Evolutionary conservation across 1,140 invertebrate genomes (phyloP).

Genomic region (Drosophila albomicans): DNA sequence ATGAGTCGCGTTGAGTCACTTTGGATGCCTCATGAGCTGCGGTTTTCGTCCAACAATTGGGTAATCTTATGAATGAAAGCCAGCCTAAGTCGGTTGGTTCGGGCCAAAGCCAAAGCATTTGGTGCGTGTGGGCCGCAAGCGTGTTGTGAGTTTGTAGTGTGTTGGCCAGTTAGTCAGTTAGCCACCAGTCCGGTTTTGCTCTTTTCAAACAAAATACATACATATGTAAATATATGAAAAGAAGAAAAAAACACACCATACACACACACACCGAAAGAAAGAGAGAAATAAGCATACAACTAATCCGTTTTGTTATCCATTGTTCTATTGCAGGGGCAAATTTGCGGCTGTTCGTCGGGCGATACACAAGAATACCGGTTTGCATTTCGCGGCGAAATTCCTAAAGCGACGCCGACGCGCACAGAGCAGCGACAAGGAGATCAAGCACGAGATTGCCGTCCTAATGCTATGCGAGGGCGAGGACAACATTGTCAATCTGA

Average conservation of each 20-base stretch:
- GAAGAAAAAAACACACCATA: neutral
- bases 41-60: conserved; percentile 36
- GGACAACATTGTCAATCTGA: conserved; percentile 92
- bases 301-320: conserved; percentile 28
- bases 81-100: too few relatives aligned
- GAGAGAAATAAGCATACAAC: conserved; percentile 1
- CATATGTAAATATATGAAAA: too few relatives aligned
- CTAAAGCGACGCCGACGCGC: conserved; percentile 94
- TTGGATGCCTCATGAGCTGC: conserved; percentile 28
- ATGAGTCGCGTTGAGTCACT: conserved; percentile 44
- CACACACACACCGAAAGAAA: neutral
- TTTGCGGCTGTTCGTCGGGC: conserved; percentile 97
- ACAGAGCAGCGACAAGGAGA: conserved; percentile 92
- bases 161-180: conserved; percentile 24
- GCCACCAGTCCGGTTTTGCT: conserved; percentile 10
- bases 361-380: conserved; percentile 92
- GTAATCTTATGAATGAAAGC: conserved; percentile 55
- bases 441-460: conserved; percentile 96
- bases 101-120: neutral
- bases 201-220: neutral
- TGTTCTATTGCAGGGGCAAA: conserved; percentile 91
- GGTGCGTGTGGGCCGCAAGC: conserved; percentile 36
- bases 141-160: conserved; percentile 8
- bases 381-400: conserved; percentile 97
- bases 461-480: conserved; percentile 92